These are phyloP conservation scores for Microcebus ravelobensis DNA, from an alignment of 2,113 vertebrate genomes.

Conservation along the genomic window DNA sequence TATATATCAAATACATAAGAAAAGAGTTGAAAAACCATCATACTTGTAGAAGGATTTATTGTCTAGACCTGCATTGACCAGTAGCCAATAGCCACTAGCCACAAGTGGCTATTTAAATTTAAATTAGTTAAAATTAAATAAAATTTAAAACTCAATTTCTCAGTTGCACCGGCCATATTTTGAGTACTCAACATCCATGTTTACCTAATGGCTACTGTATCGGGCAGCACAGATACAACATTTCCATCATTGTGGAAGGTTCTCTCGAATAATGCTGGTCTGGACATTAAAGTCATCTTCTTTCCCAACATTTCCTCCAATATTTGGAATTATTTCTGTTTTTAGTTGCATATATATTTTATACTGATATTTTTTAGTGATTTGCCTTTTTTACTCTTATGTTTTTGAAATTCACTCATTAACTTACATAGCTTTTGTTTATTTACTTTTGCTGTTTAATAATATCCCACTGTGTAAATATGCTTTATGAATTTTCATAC, in stretches of 20 bases:
- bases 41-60: slow-evolving; percentile 26
- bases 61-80: background rate
- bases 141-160: slow-evolving; percentile 9
- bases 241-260: background rate
- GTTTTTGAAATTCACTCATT: background rate
- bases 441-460: background rate
- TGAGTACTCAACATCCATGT: background rate
- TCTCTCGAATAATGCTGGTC: background rate
- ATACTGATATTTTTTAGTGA: background rate
- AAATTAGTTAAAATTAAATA: slow-evolving; percentile 8
- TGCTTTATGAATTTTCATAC: background rate
- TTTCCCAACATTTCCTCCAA: background rate
- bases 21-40: background rate
- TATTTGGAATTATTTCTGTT: slow-evolving; percentile 24
- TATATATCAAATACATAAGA: slow-evolving; percentile 17
- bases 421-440: background rate
- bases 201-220: background rate
- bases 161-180: background rate
- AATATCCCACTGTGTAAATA: background rate
- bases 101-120: slow-evolving; percentile 20
- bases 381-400: background rate
- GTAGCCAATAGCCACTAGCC: background rate
- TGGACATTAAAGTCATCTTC: background rate
- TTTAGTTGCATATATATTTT: background rate
- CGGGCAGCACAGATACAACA: background rate